Percentiles rank a stretch among this genome's conserved stretches.
phyloP scores from a whole-genome alignment of 2,113 vertebrate genomes.

The Talpa occidentalis region DNA sequence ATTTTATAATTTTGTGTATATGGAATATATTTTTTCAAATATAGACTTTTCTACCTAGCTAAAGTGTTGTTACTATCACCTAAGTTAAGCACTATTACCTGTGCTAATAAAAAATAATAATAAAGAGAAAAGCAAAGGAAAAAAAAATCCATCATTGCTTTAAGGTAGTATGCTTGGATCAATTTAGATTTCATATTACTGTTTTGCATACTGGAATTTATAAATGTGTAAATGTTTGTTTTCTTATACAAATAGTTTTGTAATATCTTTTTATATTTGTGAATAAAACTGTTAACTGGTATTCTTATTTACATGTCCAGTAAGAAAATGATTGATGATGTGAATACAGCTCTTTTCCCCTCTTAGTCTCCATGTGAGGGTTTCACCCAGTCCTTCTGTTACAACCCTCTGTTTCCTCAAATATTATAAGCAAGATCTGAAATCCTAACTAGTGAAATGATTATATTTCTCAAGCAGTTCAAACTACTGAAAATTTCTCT shows the following conservation, averaged over 20 bases:
- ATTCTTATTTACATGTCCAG: not conserved
- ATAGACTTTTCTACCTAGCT: slow-evolving; percentile 80
- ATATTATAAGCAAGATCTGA: not conserved
- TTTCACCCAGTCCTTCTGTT: not conserved
- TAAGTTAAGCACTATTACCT: slow-evolving; percentile 78
- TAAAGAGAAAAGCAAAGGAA: not conserved
- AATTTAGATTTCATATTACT: slow-evolving; percentile 49
- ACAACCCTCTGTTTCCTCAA: not conserved
- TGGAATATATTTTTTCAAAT: slow-evolving; percentile 81
- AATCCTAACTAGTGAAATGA: not conserved
- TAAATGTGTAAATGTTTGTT: slow-evolving; percentile 81
- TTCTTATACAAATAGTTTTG: slow-evolving; percentile 82
- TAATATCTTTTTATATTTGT: slow-evolving; percentile 85
- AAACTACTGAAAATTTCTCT: not conserved
- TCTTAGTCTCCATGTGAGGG: not conserved
- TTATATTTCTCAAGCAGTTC: not conserved
- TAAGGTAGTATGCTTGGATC: slow-evolving; percentile 44
- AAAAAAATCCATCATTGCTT: slow-evolving; percentile 53
- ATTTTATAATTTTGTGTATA: slow-evolving; percentile 78
- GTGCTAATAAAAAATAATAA: slow-evolving; percentile 50
- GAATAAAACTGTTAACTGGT: slow-evolving; percentile 83
- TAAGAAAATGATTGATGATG: not conserved
- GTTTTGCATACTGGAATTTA: slow-evolving; percentile 78
- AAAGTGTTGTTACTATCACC: slow-evolving; percentile 81
- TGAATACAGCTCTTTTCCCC: not conserved